A percentile compares a stretch with the other conserved stretches of the same genome.
phyloP scores from a whole-genome alignment of 64 coral and sea anemone species.

The Pachyseris speciosa region DNA sequence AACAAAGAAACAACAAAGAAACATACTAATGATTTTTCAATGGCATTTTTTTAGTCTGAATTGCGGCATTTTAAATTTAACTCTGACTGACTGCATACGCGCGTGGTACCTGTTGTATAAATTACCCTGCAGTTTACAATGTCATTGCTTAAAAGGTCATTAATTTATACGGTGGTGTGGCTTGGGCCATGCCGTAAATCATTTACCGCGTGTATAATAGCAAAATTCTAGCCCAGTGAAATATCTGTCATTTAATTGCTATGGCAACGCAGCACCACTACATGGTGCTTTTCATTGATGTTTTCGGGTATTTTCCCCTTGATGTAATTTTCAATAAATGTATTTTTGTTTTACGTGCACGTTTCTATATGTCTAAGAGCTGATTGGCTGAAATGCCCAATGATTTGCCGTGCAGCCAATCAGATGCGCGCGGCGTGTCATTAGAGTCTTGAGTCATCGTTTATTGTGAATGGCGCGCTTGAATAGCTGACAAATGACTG shows the following conservation, averaged over 20 bases:
- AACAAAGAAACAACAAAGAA: too few relatives aligned
- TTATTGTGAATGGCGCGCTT: slow-evolving; percentile 16
- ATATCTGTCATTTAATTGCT: neutral
- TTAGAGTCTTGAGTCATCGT: neutral
- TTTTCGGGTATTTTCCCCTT: slow-evolving; percentile 14
- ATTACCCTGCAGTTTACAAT: slow-evolving; percentile 1
- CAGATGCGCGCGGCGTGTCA: neutral
- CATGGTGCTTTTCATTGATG: neutral
- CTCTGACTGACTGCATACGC: neutral
- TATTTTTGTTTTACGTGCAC: neutral
- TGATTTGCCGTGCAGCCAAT: slow-evolving; percentile 2
- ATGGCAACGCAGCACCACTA: neutral
- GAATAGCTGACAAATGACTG: slow-evolving; percentile 6
- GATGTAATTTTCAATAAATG: neutral
- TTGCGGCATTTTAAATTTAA: neutral
- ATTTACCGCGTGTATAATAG: neutral
- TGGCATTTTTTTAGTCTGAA: neutral
- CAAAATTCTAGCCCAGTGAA: neutral
- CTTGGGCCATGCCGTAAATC: neutral
- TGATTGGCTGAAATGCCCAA: neutral
- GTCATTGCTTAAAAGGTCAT: slow-evolving; percentile 2
- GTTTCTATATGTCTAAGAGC: neutral
- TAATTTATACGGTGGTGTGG: neutral
- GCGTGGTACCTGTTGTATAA: neutral
- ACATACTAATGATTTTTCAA: neutral